Percentiles rank a stretch among this genome's conserved stretches.
Evolutionary conservation across 1,140 invertebrate species (phyloP).

Genomic region (Aphaenogaster floridana): DNA sequence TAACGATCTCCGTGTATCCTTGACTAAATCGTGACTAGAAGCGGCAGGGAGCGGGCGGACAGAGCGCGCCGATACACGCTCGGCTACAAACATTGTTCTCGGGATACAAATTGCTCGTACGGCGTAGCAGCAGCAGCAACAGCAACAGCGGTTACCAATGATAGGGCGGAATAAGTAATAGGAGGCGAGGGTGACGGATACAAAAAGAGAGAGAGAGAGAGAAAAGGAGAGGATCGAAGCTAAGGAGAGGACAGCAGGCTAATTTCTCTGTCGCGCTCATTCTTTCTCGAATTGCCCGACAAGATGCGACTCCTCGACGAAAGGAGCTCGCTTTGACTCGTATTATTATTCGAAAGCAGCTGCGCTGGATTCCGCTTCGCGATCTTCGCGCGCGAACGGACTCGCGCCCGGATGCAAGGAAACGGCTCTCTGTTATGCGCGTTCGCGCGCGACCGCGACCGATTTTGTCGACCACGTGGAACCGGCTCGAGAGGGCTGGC

Average conservation of each 20-base stretch:
- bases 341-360: constrained; percentile 38
- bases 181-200: not conserved
- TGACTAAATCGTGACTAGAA: constrained; percentile 87
- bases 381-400: constrained; percentile 20
- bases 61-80: constrained; percentile 77
- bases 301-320: not conserved
- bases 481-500: not conserved
- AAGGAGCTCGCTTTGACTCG: not conserved
- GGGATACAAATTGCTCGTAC: constrained; percentile 83
- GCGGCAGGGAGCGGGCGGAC: constrained; percentile 72
- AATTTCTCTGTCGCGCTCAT: not conserved
- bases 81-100: constrained; percentile 84
- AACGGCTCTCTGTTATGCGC: not conserved
- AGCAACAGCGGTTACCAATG: constrained; percentile 4
- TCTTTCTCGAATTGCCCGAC: not conserved
- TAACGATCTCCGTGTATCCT: constrained; percentile 85
- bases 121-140: constrained; percentile 24
- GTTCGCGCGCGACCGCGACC: constrained; percentile 35
- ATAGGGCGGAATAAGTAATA: constrained; percentile 64
- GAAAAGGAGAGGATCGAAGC: not conserved
- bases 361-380: constrained; percentile 22
- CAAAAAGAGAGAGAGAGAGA: not conserved
- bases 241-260: not conserved
- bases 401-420: constrained; percentile 7
- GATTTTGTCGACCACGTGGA: constrained; percentile 33